A percentile compares a stretch with the other conserved stretches of the same genome.
Conservation (phyloP, 53 echinoderm and acorn worm species). For the Temnopleurus reevesii region DNA sequence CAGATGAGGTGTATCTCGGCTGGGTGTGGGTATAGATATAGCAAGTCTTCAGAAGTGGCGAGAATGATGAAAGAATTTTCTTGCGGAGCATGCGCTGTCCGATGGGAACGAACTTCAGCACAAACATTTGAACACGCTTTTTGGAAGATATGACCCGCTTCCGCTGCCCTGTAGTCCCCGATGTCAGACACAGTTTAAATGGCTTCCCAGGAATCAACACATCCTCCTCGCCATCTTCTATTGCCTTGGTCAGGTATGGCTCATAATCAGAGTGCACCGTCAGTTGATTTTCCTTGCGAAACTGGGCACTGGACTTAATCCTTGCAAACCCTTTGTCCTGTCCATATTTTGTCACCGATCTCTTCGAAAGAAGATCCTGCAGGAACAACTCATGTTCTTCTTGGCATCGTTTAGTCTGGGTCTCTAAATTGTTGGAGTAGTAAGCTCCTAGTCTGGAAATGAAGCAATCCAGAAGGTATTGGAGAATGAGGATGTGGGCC, state of each 20-base stretch:
- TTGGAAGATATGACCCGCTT: constrained; percentile 55
- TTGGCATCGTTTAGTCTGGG: constrained; percentile 18
- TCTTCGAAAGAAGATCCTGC: neutral
- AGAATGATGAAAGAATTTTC: constrained; percentile 3
- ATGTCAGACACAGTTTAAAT: constrained; percentile 56
- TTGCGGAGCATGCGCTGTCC: neutral
- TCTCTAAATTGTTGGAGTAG: constrained; percentile 18
- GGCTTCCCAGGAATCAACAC: constrained; percentile 51
- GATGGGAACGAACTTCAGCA: neutral
- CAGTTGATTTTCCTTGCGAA: constrained; percentile 65
- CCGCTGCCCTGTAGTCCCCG: constrained; percentile 72
- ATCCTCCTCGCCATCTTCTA: constrained; percentile 58
- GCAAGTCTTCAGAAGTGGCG: constrained; percentile 59
- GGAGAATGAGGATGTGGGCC: constrained; percentile 17
- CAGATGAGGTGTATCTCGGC: constrained; percentile 7
- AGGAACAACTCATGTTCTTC: constrained; percentile 59
- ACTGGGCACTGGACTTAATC: constrained; percentile 45
- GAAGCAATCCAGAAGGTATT: constrained; percentile 34
- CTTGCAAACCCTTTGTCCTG: constrained; percentile 14
- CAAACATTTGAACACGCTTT: neutral
- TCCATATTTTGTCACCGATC: constrained; percentile 64
- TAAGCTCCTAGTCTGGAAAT: constrained; percentile 15
- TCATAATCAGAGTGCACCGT: constrained; percentile 60
- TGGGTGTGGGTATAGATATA: constrained; percentile 51
- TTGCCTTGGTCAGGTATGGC: constrained; percentile 49